Conservation (phyloP, 2,888 invertebrate genomes). For the Eupithecia inturbata region DNA sequence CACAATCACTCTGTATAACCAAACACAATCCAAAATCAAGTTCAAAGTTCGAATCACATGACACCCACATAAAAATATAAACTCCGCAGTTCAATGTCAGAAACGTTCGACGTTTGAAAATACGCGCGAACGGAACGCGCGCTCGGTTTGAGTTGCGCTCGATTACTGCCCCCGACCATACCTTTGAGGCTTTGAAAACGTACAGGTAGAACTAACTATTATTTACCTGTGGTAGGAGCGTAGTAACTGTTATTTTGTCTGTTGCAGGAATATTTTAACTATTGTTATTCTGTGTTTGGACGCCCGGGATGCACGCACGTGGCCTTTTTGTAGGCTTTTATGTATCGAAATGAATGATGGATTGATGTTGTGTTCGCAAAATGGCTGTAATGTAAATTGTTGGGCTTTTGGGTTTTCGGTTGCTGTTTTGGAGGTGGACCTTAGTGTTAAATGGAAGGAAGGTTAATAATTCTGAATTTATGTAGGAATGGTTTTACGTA, state of each 20-base stretch:
- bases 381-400: slow-evolving; percentile 14
- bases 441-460: background rate
- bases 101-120: slow-evolving; percentile 28
- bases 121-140: slow-evolving; percentile 57
- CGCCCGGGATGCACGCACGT: slow-evolving; percentile 44
- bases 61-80: slow-evolving; percentile 28
- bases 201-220: slow-evolving; percentile 54
- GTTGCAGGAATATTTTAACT: background rate
- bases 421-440: background rate
- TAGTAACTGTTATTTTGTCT: background rate
- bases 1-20: slow-evolving; percentile 11
- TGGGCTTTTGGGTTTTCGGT: background rate
- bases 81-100: slow-evolving; percentile 31
- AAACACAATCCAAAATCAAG: slow-evolving; percentile 23
- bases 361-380: slow-evolving; percentile 25
- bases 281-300: slow-evolving; percentile 48
- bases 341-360: slow-evolving; percentile 26
- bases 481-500: too few relatives aligned
- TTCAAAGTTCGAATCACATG: slow-evolving; percentile 30
- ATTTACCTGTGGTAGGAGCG: slow-evolving; percentile 9
- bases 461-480: too few relatives aligned
- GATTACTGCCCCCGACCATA: slow-evolving; percentile 69
- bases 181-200: slow-evolving; percentile 67
- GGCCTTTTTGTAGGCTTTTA: slow-evolving; percentile 38
- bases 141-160: slow-evolving; percentile 64